phyloP scores from a whole-genome alignment of 30 jellyfish, hydroid and myxozoan species.

The Hydra vulgaris region DNA sequence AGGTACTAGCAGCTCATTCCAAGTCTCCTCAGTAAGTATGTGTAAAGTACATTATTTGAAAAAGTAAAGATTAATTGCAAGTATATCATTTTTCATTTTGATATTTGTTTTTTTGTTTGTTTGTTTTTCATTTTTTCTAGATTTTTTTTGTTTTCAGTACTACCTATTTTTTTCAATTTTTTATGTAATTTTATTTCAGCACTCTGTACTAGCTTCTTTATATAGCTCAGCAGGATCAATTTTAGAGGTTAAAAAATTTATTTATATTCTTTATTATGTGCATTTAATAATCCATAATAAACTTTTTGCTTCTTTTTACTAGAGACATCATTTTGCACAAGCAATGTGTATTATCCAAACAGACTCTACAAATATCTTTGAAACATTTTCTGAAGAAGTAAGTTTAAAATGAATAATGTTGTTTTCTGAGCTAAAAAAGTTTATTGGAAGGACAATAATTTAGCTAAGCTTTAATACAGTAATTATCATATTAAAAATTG shows the following conservation, averaged over 20 bases:
- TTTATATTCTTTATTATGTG: not conserved
- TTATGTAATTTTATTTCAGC: conserved; percentile 28
- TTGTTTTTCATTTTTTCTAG: too few species aligned
- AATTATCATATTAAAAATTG: too few species aligned
- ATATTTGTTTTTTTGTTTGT: too few species aligned
- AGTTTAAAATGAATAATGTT: too few species aligned
- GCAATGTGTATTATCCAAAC: conserved; percentile 92
- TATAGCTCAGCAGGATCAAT: conserved; percentile 98
- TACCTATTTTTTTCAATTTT: too few species aligned
- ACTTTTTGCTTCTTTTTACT: not conserved
- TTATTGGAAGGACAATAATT: too few species aligned
- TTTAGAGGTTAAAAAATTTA: conserved; percentile 54
- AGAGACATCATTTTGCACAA: conserved; percentile 95
- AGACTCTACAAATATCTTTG: conserved; percentile 78
- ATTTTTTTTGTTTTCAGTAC: too few species aligned
- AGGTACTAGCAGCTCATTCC: conserved; percentile 92
- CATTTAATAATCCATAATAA: not conserved
- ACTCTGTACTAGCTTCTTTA: conserved; percentile 88
- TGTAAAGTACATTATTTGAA: not conserved
- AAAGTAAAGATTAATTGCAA: not conserved
- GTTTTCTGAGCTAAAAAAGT: too few species aligned
- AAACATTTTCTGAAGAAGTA: conserved; percentile 73
- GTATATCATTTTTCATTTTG: not conserved
- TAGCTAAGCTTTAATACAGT: too few species aligned
- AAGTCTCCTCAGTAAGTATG: conserved; percentile 79